Conservation (phyloP, 2,888 invertebrate species). For the Tigriopus californicus region DNA sequence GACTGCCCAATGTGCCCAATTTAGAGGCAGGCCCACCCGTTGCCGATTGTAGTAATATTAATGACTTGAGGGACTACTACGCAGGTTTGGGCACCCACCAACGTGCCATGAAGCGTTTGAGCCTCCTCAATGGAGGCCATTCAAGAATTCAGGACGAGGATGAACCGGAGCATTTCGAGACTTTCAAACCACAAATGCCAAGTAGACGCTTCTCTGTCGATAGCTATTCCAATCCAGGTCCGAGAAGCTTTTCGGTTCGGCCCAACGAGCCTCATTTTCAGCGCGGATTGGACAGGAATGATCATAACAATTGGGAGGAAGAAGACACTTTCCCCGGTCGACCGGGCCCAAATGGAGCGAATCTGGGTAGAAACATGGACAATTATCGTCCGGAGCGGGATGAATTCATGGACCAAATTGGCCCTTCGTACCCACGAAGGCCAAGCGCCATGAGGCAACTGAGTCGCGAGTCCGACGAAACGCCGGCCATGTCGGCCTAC, state of each 20-base stretch:
- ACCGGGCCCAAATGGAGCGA: background rate
- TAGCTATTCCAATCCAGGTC: background rate
- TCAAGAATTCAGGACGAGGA: background rate
- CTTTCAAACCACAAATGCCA: too few species aligned
- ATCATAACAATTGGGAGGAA: background rate
- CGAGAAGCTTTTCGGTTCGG: background rate
- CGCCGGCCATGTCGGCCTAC: too few species aligned
- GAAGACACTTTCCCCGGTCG: background rate
- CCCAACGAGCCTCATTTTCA: background rate
- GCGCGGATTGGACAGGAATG: background rate
- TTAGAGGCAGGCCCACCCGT: background rate
- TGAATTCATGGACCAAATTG: background rate
- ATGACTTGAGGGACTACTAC: slow-evolving; percentile 10
- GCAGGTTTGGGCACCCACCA: background rate
- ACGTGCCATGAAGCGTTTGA: background rate
- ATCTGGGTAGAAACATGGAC: background rate
- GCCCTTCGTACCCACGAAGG: background rate
- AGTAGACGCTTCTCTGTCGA: too few species aligned
- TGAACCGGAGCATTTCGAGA: background rate
- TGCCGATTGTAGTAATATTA: background rate
- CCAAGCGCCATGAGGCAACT: background rate
- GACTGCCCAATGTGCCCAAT: too few species aligned
- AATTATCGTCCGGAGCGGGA: background rate
- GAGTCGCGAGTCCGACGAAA: background rate
- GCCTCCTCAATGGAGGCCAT: background rate